Evolutionary conservation across 2,113 vertebrate species (phyloP).

Genomic region (Glareola pratincola): DNA sequence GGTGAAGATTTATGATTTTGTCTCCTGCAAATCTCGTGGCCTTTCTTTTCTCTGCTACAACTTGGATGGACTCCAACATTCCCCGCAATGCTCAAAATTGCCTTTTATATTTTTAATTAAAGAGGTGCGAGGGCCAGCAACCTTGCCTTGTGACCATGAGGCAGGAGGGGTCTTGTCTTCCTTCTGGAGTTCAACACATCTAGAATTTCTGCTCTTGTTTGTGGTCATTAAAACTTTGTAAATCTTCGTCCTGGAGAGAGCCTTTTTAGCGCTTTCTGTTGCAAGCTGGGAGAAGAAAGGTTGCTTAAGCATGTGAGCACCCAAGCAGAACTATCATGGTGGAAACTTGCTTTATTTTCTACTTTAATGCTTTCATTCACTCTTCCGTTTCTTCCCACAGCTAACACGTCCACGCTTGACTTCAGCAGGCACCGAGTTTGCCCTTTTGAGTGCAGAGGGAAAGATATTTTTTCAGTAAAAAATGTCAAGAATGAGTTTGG

Average conservation of each 20-base stretch:
- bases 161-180: background rate
- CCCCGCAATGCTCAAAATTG: background rate
- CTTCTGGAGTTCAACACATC: background rate
- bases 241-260: background rate
- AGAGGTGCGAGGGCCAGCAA: background rate
- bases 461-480: background rate
- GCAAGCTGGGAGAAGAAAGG: background rate
- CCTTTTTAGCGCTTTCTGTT: background rate
- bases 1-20: conserved; percentile 51
- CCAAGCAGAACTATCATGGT: background rate
- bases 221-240: background rate
- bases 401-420: background rate
- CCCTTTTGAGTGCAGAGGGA: background rate
- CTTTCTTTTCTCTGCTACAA: background rate
- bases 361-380: background rate
- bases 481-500: background rate
- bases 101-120: conserved; percentile 38
- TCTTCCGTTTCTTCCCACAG: background rate
- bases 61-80: conserved; percentile 19
- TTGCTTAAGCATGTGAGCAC: background rate
- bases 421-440: background rate
- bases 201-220: background rate
- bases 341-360: background rate
- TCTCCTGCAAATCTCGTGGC: background rate
- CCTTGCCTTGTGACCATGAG: background rate